These are phyloP conservation scores for Ardeotis arabs DNA, from an alignment of 2,113 vertebrate species.

Conservation along the genomic window DNA sequence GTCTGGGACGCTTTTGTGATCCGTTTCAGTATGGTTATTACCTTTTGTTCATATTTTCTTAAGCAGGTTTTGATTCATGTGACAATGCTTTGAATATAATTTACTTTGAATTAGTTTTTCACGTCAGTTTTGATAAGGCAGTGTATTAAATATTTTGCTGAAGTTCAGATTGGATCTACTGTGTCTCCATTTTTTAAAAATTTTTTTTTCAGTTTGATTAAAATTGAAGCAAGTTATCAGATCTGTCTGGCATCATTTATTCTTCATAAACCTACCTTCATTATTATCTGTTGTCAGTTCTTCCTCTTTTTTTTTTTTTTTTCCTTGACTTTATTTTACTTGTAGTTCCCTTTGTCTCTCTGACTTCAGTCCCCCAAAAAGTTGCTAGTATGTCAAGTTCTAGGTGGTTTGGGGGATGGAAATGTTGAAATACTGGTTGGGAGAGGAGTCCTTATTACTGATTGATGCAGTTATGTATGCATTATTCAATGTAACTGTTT, in stretches of 20 bases:
- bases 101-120: neutral
- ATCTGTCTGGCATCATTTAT: neutral
- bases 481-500: neutral
- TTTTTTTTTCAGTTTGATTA: neutral
- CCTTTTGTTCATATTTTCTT: neutral
- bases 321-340: neutral
- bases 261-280: neutral
- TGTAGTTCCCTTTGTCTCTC: neutral
- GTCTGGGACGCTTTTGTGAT: neutral
- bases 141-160: conserved; percentile 27
- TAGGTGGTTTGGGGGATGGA: neutral
- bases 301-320: neutral
- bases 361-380: rapidly evolving
- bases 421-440: neutral
- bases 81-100: neutral
- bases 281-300: conserved; percentile 19
- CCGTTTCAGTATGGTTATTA: neutral
- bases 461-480: neutral
- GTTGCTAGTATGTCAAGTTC: neutral
- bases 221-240: conserved; percentile 35
- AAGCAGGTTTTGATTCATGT: neutral
- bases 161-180: conserved; percentile 31
- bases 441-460: neutral
- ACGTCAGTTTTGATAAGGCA: conserved; percentile 13
- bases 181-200: neutral